Base-by-base conservation (phyloP, 2,113 vertebrate species). In the Mixornis gularis region DNA sequence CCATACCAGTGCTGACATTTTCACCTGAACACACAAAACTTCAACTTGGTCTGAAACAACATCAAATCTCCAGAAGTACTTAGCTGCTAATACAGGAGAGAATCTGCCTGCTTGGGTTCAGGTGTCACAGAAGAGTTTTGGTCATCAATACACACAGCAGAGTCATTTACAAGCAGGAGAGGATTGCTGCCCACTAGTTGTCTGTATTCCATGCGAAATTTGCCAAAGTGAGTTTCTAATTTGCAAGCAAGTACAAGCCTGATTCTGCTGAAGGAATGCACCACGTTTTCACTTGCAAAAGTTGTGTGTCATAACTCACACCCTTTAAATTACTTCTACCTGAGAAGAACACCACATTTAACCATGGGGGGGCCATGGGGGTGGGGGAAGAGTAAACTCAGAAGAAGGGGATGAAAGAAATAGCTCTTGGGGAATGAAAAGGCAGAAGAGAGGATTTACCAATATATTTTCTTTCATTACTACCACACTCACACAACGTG, bases 11-110 rank as follows among this genome's bases (percentile, higher is more conserved):
- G 41, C 53, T 9, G 4, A 65, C 25, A 77, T 65, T 53, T 83
- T 58, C 72, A 49, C 21, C 6, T 27, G 29, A 38, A 66, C 36
- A 60, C 29, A 38, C 13, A 19, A 17, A 74, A 66, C 16, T 80
- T 3, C 0, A 0, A 18, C 7, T 29, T 40, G 32, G 17, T 34
- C 22, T 38, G 46, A 41, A 72, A 40, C 19, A 69, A 69, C 0
- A 7, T 43, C 29, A 40, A 30, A 76, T n/a, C 17, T 68, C 53
- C n/a, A 38, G 5, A 34, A 58, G 40, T 14, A 72, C 34, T 62
- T 52, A 38, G 49, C 30, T 71, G 16, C 15, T 73, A 44, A 58
- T 21, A 38, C 1, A 49, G 7, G 16, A 83, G 12, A 82, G 32
- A 74, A 92, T 48, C 26, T 71, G 15, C 25, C 36, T 21, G 0